Conservation (phyloP, 2,797 vertebrate species). For the Crenichthys baileyi region DNA sequence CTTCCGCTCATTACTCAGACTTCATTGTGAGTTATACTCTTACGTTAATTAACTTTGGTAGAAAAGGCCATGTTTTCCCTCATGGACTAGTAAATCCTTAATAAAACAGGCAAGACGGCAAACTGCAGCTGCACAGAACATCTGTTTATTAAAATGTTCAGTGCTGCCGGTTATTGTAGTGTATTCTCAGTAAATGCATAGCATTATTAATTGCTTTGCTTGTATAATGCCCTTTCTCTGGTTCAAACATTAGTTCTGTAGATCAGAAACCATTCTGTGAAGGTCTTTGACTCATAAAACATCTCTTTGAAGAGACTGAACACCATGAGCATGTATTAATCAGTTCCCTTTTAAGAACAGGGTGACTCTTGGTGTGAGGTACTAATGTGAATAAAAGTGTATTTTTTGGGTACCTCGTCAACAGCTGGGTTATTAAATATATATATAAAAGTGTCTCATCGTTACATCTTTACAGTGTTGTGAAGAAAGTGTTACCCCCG, state of each 20-base stretch:
- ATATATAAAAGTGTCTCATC: background rate
- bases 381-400: background rate
- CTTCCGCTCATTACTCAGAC: conserved; percentile 27
- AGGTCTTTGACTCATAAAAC: conserved; percentile 4
- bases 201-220: background rate
- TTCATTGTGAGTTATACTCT: conserved; percentile 33
- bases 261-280: background rate
- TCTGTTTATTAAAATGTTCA: background rate
- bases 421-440: background rate
- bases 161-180: background rate
- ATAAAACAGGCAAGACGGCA: background rate
- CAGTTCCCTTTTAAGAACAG: background rate
- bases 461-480: background rate
- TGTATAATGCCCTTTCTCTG: background rate
- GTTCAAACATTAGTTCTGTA: background rate
- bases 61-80: conserved; percentile 13
- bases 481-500: background rate
- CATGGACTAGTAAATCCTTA: background rate
- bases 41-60: conserved; percentile 21
- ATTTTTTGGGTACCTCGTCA: background rate
- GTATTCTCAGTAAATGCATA: background rate
- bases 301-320: conserved; percentile 1
- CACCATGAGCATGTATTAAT: background rate
- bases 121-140: background rate
- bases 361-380: background rate